Evolutionary conservation across 2,888 invertebrate species (phyloP), one percentile per base, ranked within the genome.

Genomic region (Cephus rjabovi): DNA sequence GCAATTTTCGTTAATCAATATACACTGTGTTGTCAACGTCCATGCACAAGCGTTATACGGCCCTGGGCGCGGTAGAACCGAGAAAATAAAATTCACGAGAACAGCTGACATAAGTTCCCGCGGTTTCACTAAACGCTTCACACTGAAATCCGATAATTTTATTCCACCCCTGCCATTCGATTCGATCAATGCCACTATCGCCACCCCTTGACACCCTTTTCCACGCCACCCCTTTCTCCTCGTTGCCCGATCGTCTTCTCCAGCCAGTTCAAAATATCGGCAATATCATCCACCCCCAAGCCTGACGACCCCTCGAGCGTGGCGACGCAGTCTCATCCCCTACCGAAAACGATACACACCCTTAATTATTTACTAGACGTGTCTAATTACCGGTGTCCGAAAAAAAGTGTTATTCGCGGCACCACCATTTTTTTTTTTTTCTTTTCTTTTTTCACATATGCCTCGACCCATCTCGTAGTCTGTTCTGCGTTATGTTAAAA

Each of bases 91-190:
- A 56, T 56, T 56, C 6, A 56, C 23, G 15, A 23, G 23, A 56
- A 56, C 56, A 23, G 56, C 56, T 23, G 37, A 71, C 71, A 77
- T 77, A 75, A 77, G 75, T 77, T 69, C 33, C 74, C 30, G 35
- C 68, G 74, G 33, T 30, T 77, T 75, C 69, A n/a, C 70, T 30
- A 23, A 70, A 75, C 77, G 71, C 71, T 77, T 77, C 34, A 70
- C 75, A 74, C 75, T 77, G 77, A 77, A 77, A 75, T 77, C 75
- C 75, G 71, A 75, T 77, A 77, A 77, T 77, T 77, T 77, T 75
- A 77, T 77, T 77, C 77, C 77, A 75, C 77, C 77, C 75, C 70
- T 23, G 34, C 30, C 70, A 77, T 77, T 69, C 77, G 34, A 23
- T 30, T 37, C 75, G 77, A 77, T 75, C 77, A 75, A 77, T 77